phyloP scores from a whole-genome alignment of 2,113 vertebrate species.

The Psittacula cyanocephala region DNA sequence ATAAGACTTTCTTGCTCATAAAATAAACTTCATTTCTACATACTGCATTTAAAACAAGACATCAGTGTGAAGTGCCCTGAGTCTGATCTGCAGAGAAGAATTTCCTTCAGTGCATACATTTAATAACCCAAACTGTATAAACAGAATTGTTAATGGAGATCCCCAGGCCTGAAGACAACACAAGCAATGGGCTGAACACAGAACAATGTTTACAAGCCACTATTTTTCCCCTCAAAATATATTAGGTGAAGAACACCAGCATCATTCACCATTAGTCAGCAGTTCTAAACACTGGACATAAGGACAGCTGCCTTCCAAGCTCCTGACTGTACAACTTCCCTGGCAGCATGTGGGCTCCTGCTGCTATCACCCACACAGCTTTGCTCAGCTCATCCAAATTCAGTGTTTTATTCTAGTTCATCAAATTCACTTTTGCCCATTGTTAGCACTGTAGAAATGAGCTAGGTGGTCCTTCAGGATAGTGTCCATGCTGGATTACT shows the following conservation, averaged over 20 bases:
- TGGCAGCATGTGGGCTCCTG: neutral
- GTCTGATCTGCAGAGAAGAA: slow-evolving; percentile 41
- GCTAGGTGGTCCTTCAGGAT: neutral
- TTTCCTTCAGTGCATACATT: slow-evolving; percentile 63
- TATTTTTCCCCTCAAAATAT: neutral
- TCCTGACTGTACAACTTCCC: neutral
- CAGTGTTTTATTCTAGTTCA: neutral
- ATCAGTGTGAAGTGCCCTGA: slow-evolving; percentile 24
- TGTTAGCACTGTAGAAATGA: neutral
- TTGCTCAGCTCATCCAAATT: neutral
- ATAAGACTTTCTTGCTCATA: slow-evolving; percentile 43
- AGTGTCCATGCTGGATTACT: neutral
- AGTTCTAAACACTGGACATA: neutral
- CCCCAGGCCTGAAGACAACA: neutral
- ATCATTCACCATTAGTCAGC: neutral
- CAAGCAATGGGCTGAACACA: neutral
- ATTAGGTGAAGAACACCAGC: neutral
- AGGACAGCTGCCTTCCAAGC: neutral
- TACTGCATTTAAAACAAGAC: slow-evolving; percentile 37
- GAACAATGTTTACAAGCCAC: neutral
- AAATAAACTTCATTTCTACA: slow-evolving; percentile 58
- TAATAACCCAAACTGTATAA: slow-evolving; percentile 61
- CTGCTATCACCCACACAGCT: neutral
- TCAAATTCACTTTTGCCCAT: neutral
- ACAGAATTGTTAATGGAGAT: slow-evolving; percentile 55